Conservation (phyloP, 2,797 vertebrate genomes). For the Oryzias sinensis region DNA sequence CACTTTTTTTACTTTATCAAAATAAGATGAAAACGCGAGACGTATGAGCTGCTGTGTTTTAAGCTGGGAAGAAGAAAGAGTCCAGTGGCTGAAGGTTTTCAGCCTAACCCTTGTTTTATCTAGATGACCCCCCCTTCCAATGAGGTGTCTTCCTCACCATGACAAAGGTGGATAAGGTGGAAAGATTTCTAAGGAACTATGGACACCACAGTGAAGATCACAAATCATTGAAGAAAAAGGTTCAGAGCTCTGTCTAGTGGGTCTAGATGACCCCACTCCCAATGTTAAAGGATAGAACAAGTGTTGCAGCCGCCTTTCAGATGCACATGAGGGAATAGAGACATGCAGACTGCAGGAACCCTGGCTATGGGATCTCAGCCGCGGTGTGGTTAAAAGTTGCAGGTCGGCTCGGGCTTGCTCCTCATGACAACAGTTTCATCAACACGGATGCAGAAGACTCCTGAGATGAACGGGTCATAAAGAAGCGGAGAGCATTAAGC, state of each 20-base stretch:
- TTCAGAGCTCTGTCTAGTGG: too few species aligned
- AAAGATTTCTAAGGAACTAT: too few species aligned
- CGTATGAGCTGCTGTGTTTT: background rate
- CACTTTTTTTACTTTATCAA: background rate
- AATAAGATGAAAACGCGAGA: background rate
- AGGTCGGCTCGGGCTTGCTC: conserved; percentile 38
- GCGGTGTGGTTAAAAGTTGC: conserved; percentile 57
- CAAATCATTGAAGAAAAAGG: too few species aligned
- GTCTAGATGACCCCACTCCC: too few species aligned
- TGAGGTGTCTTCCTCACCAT: too few species aligned
- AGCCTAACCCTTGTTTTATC: background rate
- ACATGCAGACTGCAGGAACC: conserved; percentile 18
- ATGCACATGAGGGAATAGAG: conserved; percentile 15
- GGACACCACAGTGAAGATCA: too few species aligned
- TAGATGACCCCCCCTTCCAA: too few species aligned
- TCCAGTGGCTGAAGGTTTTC: conserved; percentile 1
- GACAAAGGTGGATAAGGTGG: too few species aligned
- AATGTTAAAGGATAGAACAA: too few species aligned
- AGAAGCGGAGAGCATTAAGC: conserved; percentile 42
- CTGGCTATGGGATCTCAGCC: conserved; percentile 44
- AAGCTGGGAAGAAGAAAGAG: conserved; percentile 5
- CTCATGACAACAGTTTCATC: conserved; percentile 64
- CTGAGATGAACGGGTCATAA: conserved; percentile 48
- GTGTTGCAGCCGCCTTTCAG: too few species aligned
- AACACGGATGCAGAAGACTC: conserved; percentile 46